phyloP scores from a whole-genome alignment of 2,888 invertebrate species.

The Electrophaes corylata region DNA sequence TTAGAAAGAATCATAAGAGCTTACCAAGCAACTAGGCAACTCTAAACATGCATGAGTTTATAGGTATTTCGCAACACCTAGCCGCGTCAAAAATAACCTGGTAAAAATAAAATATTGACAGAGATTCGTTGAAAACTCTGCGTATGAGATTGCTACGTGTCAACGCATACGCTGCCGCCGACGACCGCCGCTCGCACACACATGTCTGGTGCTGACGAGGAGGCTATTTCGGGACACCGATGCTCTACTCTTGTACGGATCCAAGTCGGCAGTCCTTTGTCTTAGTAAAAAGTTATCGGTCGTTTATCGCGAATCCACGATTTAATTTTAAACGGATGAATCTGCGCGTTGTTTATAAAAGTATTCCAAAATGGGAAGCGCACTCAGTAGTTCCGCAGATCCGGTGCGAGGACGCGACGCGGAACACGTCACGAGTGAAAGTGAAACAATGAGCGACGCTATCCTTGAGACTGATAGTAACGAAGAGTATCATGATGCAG shows the following conservation, averaged over 20 bases:
- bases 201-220: conserved; percentile 75
- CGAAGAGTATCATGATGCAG: conserved; percentile 57
- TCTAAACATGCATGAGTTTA: conserved; percentile 30
- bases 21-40: conserved; percentile 25
- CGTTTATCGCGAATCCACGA: conserved; percentile 60
- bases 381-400: conserved; percentile 63
- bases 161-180: conserved; percentile 14
- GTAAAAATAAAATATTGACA: conserved; percentile 76
- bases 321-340: conserved; percentile 56
- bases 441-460: conserved; percentile 64
- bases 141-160: conserved; percentile 39
- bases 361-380: conserved; percentile 79
- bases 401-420: conserved; percentile 55
- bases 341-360: conserved; percentile 73
- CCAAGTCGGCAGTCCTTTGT: conserved; percentile 77
- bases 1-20: not conserved
- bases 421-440: conserved; percentile 60
- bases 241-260: conserved; percentile 60
- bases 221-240: conserved; percentile 73
- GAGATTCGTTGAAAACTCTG: conserved; percentile 58
- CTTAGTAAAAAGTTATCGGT: conserved; percentile 71
- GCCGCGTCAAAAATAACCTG: conserved; percentile 59
- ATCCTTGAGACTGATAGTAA: conserved; percentile 36
- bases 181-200: conserved; percentile 58
- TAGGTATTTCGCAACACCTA: conserved; percentile 42